phyloP scores from a whole-genome alignment of 2,113 vertebrate species.

The Sinocyclocheilus rhinocerous region DNA sequence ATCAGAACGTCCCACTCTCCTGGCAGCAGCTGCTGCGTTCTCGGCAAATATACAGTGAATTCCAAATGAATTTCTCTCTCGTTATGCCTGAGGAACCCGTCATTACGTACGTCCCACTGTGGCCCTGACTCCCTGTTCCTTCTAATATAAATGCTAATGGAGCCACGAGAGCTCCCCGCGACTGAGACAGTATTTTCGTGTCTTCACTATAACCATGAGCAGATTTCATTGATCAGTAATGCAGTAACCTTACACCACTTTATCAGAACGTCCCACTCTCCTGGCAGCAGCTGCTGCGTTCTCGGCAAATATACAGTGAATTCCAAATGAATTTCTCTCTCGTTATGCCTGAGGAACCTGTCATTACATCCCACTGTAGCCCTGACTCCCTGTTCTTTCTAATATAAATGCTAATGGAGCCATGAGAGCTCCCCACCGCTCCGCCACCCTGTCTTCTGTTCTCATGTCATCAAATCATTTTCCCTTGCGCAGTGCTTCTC shows the following conservation, averaged over 20 bases:
- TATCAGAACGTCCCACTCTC: slow-evolving; percentile 23
- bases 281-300: slow-evolving; percentile 37
- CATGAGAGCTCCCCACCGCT: slow-evolving; percentile 28
- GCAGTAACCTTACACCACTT: slow-evolving; percentile 9
- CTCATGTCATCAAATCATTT: slow-evolving; percentile 37
- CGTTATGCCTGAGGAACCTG: slow-evolving; percentile 54
- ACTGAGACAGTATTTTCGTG: neutral
- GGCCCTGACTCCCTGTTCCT: slow-evolving; percentile 32
- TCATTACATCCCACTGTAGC: slow-evolving; percentile 62
- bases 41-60: slow-evolving; percentile 4
- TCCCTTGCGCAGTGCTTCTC: slow-evolving; percentile 29
- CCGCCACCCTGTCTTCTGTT: slow-evolving; percentile 11
- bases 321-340: slow-evolving; percentile 33
- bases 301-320: slow-evolving; percentile 2
- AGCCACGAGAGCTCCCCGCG: slow-evolving; percentile 32
- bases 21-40: slow-evolving; percentile 35
- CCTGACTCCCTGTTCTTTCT: slow-evolving; percentile 43
- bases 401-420: slow-evolving; percentile 74
- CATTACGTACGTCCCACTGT: slow-evolving; percentile 61
- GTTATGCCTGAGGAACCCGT: slow-evolving; percentile 58
- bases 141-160: slow-evolving; percentile 75
- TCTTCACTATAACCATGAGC: neutral
- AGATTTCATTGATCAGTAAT: slow-evolving; percentile 21
- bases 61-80: slow-evolving; percentile 32
- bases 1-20: slow-evolving; percentile 26